These are phyloP conservation scores for Ploceus nigricollis DNA, from an alignment of 2,113 vertebrate species.

Conservation along the genomic window DNA sequence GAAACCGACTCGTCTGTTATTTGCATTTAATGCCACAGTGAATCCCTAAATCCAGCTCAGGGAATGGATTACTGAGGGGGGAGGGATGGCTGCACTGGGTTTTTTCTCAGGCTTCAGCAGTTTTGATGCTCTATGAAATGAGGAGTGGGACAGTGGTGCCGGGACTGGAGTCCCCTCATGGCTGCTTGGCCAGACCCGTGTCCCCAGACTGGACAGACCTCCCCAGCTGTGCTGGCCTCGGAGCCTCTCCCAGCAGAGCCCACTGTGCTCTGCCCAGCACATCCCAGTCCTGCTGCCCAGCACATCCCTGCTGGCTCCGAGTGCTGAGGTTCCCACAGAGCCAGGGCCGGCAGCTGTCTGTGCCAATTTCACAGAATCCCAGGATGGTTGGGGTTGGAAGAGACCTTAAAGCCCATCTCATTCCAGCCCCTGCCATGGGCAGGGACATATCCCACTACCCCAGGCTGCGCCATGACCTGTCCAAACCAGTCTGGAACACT, in stretches of 20 bases:
- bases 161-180: accelerated
- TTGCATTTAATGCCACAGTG: conserved; percentile 32
- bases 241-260: background rate
- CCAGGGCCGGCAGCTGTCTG: background rate
- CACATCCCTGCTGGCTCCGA: accelerated
- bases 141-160: accelerated
- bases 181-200: background rate
- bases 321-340: background rate
- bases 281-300: background rate
- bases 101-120: conserved; percentile 8
- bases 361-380: background rate
- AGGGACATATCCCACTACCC: background rate
- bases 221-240: background rate
- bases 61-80: conserved; percentile 46
- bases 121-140: background rate
- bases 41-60: conserved; percentile 56
- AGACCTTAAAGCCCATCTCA: background rate
- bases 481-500: background rate
- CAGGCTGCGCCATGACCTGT: background rate
- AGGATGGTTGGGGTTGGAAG: accelerated
- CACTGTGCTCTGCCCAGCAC: background rate
- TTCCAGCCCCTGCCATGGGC: background rate
- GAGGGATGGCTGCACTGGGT: background rate
- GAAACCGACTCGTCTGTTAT: background rate
- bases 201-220: accelerated